Base-by-base conservation (phyloP, 2,797 vertebrate genomes). In the Ispidina lecontei region DNA sequence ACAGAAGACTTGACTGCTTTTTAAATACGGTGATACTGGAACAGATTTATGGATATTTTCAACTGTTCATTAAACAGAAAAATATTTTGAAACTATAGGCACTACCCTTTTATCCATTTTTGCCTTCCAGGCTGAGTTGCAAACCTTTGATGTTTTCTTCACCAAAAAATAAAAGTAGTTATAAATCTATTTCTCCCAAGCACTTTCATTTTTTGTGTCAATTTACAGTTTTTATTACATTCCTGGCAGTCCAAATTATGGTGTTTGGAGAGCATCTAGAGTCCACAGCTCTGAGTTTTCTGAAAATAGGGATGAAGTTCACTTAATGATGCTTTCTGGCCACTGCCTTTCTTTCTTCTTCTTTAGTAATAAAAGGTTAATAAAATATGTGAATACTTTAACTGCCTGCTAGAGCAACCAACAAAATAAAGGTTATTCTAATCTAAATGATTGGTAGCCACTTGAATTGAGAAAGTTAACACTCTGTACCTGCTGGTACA, bases 21-120 rank as follows among this genome's bases (percentile, higher is more conserved):
- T 94, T 93, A 97, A 95, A 87, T 88, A 94, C 82, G 70, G 68
- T 73, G 87, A 70, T 93, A 84, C 60, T 93, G 63, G 79, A 76
- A 92, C 79, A 95, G 90, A 96, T 95, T 94, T 94, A 91, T 95
- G 86, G 91, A 93, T 94, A 93, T 96, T 97, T 96, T 95, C 95
- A 92, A 91, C 76, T 84, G 52, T 94, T 96, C 93, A 93, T 96
- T 94, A 96, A 95, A 95, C 89, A 90, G 87, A 91, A 94, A 93
- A 85, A 94, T 92, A 95, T 94, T 92, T 95, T 90, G 83, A 96
- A 95, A 96, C 95, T 94, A 94, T 94, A 94, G 93, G 70, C 68
- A 79, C 71, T 83, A 64, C 89, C 73, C 69, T 90, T 96, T 95
- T 90, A 93, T 95, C 78, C 70, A 19, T 71, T 95, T 93, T 91